Conservation (phyloP, 2,113 vertebrate genomes). For the Lamprotornis superbus region DNA sequence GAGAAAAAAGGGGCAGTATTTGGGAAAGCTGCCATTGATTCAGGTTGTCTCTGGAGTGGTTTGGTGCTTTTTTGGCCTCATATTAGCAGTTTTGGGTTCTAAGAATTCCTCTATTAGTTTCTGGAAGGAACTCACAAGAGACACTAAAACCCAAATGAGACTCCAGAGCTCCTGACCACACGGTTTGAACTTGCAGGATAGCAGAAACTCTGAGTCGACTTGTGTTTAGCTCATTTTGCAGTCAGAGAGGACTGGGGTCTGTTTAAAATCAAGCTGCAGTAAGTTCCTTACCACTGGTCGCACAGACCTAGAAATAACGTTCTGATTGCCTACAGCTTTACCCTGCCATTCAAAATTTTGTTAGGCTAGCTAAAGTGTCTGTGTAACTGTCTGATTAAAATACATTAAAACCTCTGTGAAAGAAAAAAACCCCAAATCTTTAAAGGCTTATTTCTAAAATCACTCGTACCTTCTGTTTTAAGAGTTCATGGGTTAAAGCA, state of each 20-base stretch:
- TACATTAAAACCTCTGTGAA: background rate
- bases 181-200: background rate
- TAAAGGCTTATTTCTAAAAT: background rate
- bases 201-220: background rate
- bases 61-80: background rate
- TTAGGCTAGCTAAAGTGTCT: background rate
- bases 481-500: background rate
- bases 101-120: background rate
- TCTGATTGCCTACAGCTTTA: background rate
- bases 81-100: background rate
- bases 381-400: background rate
- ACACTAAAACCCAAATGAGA: background rate
- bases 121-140: background rate
- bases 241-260: background rate
- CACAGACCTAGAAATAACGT: background rate
- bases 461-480: background rate
- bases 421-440: fast-evolving
- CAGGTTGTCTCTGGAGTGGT: background rate
- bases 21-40: background rate
- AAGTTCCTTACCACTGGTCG: background rate
- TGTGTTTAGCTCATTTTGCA: background rate
- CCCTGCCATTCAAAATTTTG: background rate
- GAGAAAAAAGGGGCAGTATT: background rate
- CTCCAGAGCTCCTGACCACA: background rate
- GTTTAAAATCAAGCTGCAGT: background rate